Conservation (phyloP, 2,113 vertebrate genomes). For the Phoenicopterus ruber region DNA sequence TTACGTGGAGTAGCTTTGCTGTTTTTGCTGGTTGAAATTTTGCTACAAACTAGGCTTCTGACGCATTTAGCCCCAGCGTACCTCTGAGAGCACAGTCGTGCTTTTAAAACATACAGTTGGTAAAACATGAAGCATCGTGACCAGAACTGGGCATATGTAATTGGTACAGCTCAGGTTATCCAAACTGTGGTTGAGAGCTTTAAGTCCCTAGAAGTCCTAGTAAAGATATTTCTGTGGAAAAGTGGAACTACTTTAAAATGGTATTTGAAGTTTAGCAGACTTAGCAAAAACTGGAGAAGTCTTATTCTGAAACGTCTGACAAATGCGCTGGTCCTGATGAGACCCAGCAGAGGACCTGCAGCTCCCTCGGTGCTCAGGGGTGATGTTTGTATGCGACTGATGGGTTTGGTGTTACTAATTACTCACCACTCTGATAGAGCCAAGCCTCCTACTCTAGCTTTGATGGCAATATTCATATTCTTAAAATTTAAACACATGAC, state of each 20-base stretch:
- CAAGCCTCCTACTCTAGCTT: background rate
- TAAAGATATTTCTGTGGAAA: background rate
- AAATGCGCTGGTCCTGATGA: background rate
- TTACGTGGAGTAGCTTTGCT: background rate
- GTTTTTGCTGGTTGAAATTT: background rate
- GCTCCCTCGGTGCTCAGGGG: background rate
- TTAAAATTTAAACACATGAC: background rate
- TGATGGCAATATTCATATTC: background rate
- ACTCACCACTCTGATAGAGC: background rate
- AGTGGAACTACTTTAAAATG: background rate
- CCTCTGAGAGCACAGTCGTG: background rate
- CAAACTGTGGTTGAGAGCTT: background rate
- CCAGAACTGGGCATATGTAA: accelerated
- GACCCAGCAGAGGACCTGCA: background rate
- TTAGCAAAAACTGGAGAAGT: background rate
- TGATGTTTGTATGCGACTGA: accelerated
- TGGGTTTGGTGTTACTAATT: background rate
- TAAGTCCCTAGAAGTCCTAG: background rate
- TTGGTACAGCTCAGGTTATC: background rate
- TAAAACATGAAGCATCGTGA: background rate
- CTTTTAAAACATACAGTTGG: background rate
- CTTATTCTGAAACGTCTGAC: background rate
- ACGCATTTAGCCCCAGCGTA: background rate
- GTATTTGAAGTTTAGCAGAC: background rate
- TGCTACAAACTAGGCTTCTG: background rate